phyloP scores from a whole-genome alignment of 2,888 invertebrate species.

The Tholera decimalis region DNA sequence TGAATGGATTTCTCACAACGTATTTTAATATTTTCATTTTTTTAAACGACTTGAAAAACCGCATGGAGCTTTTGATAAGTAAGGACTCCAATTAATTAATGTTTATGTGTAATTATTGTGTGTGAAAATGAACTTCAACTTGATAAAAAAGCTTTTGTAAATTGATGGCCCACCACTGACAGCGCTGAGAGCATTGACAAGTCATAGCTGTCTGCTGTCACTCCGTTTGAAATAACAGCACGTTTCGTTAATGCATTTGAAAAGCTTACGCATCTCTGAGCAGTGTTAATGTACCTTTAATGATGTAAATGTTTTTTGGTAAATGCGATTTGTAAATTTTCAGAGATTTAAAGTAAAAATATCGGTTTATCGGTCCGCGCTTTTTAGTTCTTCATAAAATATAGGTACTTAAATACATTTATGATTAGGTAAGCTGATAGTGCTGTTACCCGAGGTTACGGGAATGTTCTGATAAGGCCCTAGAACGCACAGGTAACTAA shows the following conservation, averaged over 20 bases:
- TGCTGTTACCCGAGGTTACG: no score
- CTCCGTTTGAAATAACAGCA: constrained; percentile 24
- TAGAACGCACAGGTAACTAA: no score
- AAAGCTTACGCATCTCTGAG: constrained; percentile 19
- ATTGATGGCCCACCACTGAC: constrained; percentile 41
- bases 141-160: not conserved
- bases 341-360: not conserved
- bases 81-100: not conserved
- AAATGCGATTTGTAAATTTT: constrained; percentile 3
- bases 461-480: no score
- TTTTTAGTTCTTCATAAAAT: not conserved
- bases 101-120: no score
- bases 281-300: not conserved
- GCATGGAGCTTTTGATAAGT: not conserved
- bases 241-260: constrained; percentile 54
- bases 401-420: not conserved
- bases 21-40: constrained; percentile 65
- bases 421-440: no score
- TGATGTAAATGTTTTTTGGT: constrained; percentile 8
- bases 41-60: not conserved
- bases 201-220: constrained; percentile 38
- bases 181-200: constrained; percentile 42
- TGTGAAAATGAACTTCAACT: no score
- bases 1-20: constrained; percentile 72
- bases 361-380: not conserved